These are phyloP conservation scores for Morpho deidamia DNA, from an alignment of 2,888 invertebrate genomes.

Conservation along the genomic window DNA sequence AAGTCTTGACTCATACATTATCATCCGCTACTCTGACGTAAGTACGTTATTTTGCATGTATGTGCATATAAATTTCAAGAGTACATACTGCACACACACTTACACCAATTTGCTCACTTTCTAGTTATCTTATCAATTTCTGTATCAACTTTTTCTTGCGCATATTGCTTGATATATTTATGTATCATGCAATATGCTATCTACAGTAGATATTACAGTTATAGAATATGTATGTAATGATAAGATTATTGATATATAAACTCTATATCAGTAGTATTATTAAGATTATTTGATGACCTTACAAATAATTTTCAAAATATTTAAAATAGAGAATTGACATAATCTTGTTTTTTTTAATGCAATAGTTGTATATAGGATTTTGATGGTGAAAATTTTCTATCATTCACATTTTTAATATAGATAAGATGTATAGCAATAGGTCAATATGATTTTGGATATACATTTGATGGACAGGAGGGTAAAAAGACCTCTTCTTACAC, in stretches of 20 bases:
- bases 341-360: too few relatives aligned
- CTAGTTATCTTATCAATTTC: constrained; percentile 34
- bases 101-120: constrained; percentile 27
- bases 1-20: constrained; percentile 38
- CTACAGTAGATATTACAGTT: constrained; percentile 1
- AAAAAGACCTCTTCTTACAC: too few relatives aligned
- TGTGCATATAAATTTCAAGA: constrained; percentile 30
- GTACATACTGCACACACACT: constrained; percentile 22
- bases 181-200: constrained; percentile 3
- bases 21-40: constrained; percentile 36
- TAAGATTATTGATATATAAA: not conserved
- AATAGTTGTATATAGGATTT: too few relatives aligned
- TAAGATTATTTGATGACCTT: too few relatives aligned
- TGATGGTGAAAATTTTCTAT: too few relatives aligned
- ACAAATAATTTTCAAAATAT: too few relatives aligned
- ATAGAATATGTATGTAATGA: not conserved
- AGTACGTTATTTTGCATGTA: constrained; percentile 32
- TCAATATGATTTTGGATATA: too few relatives aligned
- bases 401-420: too few relatives aligned
- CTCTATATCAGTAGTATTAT: too few relatives aligned
- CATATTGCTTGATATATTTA: constrained; percentile 12
- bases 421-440: too few relatives aligned
- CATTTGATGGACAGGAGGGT: too few relatives aligned
- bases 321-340: too few relatives aligned
- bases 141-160: constrained; percentile 25